These are phyloP conservation scores for Biston betularia DNA, from an alignment of 2,888 invertebrate genomes.

Conservation along the genomic window DNA sequence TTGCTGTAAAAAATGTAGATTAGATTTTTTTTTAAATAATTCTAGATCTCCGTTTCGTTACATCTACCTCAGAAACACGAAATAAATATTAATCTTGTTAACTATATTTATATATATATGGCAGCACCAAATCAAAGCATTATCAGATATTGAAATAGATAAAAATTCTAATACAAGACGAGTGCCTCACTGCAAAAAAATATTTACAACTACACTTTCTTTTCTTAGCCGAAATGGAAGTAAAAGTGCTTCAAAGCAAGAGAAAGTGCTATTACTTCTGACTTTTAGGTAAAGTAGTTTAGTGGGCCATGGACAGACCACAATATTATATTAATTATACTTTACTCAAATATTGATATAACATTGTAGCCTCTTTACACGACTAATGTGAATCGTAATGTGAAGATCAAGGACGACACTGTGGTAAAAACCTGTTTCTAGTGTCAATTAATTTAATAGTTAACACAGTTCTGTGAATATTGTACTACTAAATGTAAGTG, in stretches of 20 bases:
- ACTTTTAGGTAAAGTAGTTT: slow-evolving; percentile 52
- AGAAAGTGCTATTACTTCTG: slow-evolving; percentile 53
- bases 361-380: slow-evolving; percentile 27
- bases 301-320: slow-evolving; percentile 54
- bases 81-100: not conserved
- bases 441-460: slow-evolving; percentile 55
- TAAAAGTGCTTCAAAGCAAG: slow-evolving; percentile 40
- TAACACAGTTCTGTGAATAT: slow-evolving; percentile 19
- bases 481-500: not conserved
- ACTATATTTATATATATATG: not conserved
- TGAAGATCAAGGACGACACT: slow-evolving; percentile 64
- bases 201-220: slow-evolving; percentile 20
- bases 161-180: slow-evolving; percentile 2
- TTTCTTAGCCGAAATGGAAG: slow-evolving; percentile 26
- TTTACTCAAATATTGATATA: slow-evolving; percentile 16
- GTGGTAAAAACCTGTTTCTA: slow-evolving; percentile 70
- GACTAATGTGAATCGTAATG: slow-evolving; percentile 55
- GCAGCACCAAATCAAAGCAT: slow-evolving; percentile 20
- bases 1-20: no score
- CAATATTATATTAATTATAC: slow-evolving; percentile 21
- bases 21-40: no score
- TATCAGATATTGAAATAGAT: slow-evolving; percentile 30
- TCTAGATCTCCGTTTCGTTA: not conserved
- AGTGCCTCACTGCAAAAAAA: not conserved
- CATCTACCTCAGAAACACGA: not conserved